phyloP scores from a whole-genome alignment of 2,113 vertebrate species.

The Zosterops japonicus region DNA sequence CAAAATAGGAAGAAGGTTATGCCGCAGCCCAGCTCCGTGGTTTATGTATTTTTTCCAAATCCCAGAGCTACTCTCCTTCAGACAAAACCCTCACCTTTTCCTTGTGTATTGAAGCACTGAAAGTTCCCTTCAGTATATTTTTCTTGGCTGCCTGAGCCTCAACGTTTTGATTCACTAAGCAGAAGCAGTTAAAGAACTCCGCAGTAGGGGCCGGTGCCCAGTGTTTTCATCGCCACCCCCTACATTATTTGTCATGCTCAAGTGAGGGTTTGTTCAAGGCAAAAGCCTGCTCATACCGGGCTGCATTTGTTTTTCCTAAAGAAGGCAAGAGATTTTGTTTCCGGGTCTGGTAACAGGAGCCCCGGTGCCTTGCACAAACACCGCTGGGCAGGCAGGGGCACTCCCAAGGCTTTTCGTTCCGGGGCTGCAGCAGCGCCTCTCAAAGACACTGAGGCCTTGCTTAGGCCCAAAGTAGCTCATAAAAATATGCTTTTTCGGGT shows the following conservation, averaged over 20 bases:
- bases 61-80: neutral
- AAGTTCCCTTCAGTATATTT: constrained; percentile 54
- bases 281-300: neutral
- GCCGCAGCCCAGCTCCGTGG: neutral
- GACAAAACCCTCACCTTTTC: constrained; percentile 49
- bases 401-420: neutral
- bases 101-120: constrained; percentile 30
- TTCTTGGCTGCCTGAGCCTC: constrained; percentile 21
- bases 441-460: neutral
- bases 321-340: constrained; percentile 50
- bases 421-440: neutral
- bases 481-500: neutral
- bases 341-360: constrained; percentile 37
- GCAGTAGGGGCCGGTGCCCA: neutral
- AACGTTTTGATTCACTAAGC: constrained; percentile 47
- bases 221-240: constrained; percentile 8
- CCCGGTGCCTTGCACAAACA: neutral
- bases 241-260: constrained; percentile 46
- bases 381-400: neutral
- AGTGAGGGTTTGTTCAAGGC: constrained; percentile 11
- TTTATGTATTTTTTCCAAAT: constrained; percentile 12
- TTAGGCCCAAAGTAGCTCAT: neutral
- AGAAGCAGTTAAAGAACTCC: constrained; percentile 2
- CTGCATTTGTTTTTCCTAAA: constrained; percentile 35
- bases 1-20: neutral